A percentile compares a stretch with the other conserved stretches of the same genome.
Evolutionary conservation across 2,888 invertebrate genomes (phyloP).

Genomic region (Drosophila macrothrix): DNA sequence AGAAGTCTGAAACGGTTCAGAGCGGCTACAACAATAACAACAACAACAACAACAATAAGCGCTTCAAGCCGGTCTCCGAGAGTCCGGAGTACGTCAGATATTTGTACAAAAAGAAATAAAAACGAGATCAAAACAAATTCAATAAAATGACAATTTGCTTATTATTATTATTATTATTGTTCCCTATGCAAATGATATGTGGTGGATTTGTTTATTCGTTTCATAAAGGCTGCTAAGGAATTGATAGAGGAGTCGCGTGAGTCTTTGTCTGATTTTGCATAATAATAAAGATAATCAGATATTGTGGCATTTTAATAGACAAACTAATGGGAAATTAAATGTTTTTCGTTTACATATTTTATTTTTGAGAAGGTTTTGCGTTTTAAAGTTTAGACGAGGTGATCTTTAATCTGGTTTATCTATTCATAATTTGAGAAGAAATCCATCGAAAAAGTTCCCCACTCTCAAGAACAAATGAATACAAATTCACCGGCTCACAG

Average conservation of each 20-base stretch:
- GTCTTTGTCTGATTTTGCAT: slow-evolving; percentile 28
- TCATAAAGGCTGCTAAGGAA: neutral
- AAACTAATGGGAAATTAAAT: slow-evolving; percentile 8
- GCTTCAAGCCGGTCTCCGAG: slow-evolving; percentile 63
- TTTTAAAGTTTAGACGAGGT: neutral
- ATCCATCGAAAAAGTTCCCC: slow-evolving; percentile 55
- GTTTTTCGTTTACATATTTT: slow-evolving; percentile 2
- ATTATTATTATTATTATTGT: slow-evolving; percentile 21
- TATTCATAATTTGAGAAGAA: neutral
- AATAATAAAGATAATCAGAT: slow-evolving; percentile 21
- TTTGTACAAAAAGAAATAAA: slow-evolving; percentile 14
- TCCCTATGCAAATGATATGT: slow-evolving; percentile 47
- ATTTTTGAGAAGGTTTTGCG: neutral
- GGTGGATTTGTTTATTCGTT: neutral
- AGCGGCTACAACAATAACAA: slow-evolving; percentile 32
- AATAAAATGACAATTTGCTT: slow-evolving; percentile 54
- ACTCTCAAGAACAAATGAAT: slow-evolving; percentile 57
- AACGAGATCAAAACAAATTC: slow-evolving; percentile 46
- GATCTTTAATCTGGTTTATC: neutral
- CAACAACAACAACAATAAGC: slow-evolving; percentile 29
- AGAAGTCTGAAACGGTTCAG: slow-evolving; percentile 57
- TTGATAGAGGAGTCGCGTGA: slow-evolving; percentile 21
- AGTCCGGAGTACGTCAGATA: slow-evolving; percentile 37
- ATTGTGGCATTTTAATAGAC: slow-evolving; percentile 25
- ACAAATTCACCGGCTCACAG: slow-evolving; percentile 49